Evolutionary conservation across 2,888 invertebrate genomes (phyloP).

Genomic region (Heliconius erato): DNA sequence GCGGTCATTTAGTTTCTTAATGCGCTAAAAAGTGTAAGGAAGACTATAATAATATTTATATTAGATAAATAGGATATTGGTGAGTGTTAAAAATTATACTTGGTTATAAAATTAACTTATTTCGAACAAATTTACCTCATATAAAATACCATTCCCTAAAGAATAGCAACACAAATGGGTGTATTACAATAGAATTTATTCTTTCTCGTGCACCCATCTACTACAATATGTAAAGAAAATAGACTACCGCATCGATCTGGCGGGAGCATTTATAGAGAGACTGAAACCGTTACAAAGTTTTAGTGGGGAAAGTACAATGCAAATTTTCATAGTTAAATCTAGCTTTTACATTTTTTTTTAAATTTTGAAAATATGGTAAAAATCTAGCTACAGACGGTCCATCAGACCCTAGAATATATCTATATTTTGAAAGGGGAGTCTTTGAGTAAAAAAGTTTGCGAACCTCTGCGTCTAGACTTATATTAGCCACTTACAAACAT

Average conservation of each 20-base stretch:
- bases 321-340: too few species aligned
- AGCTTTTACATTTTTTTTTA: too few species aligned
- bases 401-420: not conserved
- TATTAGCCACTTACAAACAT: not conserved
- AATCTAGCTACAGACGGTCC: not conserved
- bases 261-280: conserved; percentile 25
- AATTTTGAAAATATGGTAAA: too few species aligned
- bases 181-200: conserved; percentile 16
- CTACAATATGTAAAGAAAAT: conserved; percentile 14
- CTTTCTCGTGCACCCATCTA: conserved; percentile 11
- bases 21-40: too few species aligned
- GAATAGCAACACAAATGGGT: not conserved
- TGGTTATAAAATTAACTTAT: not conserved
- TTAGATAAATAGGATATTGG: not conserved
- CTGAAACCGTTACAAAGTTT: not conserved
- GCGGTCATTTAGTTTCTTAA: too few species aligned
- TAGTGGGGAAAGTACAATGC: not conserved
- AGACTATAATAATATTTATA: too few species aligned
- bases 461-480: not conserved
- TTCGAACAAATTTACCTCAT: not conserved
- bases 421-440: not conserved
- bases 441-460: not conserved
- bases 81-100: not conserved
- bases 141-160: not conserved
- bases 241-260: conserved; percentile 19